Conservation (phyloP, 1,140 invertebrate genomes). For the Euwallacea fornicatus region DNA sequence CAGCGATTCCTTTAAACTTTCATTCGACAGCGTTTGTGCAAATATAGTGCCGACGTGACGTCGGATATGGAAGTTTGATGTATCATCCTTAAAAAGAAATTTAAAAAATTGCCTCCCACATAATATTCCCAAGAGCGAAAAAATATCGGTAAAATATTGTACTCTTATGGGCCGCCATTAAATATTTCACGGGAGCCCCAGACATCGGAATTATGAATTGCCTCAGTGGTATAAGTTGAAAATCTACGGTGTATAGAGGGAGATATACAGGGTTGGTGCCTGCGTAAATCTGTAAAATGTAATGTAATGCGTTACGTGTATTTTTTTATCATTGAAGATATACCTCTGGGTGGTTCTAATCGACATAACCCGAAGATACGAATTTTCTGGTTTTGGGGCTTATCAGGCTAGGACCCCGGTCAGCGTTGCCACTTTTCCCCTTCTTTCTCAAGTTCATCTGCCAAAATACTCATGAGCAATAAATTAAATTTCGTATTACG, state of each 20-base stretch:
- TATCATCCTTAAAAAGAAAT: slow-evolving; percentile 9
- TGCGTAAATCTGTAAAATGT: background rate
- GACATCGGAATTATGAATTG: slow-evolving; percentile 27
- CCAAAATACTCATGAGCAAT: slow-evolving; percentile 1
- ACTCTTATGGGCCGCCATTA: slow-evolving; percentile 30
- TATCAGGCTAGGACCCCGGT: background rate
- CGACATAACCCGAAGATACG: background rate
- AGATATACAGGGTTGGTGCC: too few relatives aligned
- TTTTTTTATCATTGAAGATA: background rate
- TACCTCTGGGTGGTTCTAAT: background rate
- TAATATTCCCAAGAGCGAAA: slow-evolving; percentile 4
- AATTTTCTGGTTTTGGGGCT: background rate
- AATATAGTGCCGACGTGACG: too few relatives aligned
- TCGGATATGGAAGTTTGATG: slow-evolving; percentile 3
- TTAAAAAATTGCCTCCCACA: slow-evolving; percentile 17
- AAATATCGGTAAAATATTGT: slow-evolving; percentile 25
- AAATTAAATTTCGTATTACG: slow-evolving; percentile 5
- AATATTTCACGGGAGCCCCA: slow-evolving; percentile 21
- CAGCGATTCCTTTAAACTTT: background rate
- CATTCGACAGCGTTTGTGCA: background rate
- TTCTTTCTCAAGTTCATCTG: background rate
- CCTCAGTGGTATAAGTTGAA: background rate
- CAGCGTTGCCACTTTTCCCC: background rate
- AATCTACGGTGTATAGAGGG: too few relatives aligned
- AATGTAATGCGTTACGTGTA: background rate